Conservation (phyloP, 2,113 vertebrate genomes). For the Embiotoca jacksoni region DNA sequence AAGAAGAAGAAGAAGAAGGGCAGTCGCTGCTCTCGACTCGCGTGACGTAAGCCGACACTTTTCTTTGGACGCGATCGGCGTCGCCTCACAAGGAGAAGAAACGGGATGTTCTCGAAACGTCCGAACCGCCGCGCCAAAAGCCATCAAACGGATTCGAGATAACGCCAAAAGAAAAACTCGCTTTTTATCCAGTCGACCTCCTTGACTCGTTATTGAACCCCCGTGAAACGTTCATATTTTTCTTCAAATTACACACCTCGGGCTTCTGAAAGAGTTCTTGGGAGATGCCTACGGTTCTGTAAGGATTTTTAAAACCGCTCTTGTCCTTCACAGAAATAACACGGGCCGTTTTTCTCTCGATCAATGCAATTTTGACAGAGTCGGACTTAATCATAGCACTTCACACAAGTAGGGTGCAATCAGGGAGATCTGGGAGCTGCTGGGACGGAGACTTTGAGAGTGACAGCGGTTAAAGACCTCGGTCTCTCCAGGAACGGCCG, state of each 20-base stretch:
- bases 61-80: constrained; percentile 5
- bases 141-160: too few species aligned
- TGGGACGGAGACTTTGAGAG: constrained; percentile 4
- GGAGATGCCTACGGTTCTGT: constrained; percentile 10
- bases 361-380: constrained; percentile 49
- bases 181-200: not conserved
- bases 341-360: constrained; percentile 31
- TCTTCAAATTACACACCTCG: not conserved
- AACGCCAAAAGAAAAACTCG: not conserved
- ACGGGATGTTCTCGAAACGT: not conserved
- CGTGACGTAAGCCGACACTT: constrained; percentile 70
- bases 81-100: not conserved
- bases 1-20: constrained; percentile 77
- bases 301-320: constrained; percentile 25
- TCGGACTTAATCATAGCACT: constrained; percentile 43
- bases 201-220: not conserved
- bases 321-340: constrained; percentile 54
- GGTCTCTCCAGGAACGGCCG: too few species aligned
- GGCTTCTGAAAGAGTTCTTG: not conserved
- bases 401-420: constrained; percentile 55
- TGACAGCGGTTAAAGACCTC: constrained; percentile 11
- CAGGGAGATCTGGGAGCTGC: constrained; percentile 37
- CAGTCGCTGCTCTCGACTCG: constrained; percentile 76
- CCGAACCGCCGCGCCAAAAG: not conserved
- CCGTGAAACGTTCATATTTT: not conserved